A percentile compares a stretch with the other conserved stretches of the same genome.
Conservation (phyloP, 2,113 vertebrate species). For the Procapra przewalskii region DNA sequence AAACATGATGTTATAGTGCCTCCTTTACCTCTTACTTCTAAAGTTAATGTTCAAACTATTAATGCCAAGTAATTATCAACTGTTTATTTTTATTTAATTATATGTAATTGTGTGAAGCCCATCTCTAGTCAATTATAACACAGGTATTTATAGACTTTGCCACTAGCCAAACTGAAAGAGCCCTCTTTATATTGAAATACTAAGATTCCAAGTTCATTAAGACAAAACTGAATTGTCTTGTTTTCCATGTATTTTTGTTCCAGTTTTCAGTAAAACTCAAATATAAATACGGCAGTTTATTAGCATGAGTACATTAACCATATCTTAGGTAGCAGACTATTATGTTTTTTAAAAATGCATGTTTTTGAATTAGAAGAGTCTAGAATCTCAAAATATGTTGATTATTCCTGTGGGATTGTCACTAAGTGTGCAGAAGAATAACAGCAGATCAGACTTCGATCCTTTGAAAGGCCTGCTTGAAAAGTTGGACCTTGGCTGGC, state of each 20-base stretch:
- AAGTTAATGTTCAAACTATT: background rate
- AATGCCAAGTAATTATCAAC: slow-evolving; percentile 22
- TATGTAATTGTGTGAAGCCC: background rate
- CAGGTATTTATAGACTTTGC: background rate
- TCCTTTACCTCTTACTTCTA: slow-evolving; percentile 1
- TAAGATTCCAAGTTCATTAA: slow-evolving; percentile 30
- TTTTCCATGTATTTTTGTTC: slow-evolving; percentile 29
- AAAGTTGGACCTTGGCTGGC: background rate
- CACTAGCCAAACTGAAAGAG: background rate
- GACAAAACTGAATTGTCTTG: slow-evolving; percentile 39
- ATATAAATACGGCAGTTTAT: background rate
- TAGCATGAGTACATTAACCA: background rate
- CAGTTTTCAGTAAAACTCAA: slow-evolving; percentile 15
- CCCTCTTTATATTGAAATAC: slow-evolving; percentile 9
- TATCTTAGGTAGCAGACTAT: background rate
- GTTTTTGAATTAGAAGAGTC: slow-evolving; percentile 5
- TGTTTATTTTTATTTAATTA: slow-evolving; percentile 6
- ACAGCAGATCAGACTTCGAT: background rate
- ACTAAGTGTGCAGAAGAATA: background rate
- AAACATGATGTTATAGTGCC: slow-evolving; percentile 33
- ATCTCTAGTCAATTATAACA: background rate
- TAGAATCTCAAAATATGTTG: background rate
- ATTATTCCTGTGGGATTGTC: background rate
- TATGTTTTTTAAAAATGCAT: background rate
- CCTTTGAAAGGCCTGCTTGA: background rate